These are phyloP conservation scores for Microcebus lehilahytsara DNA, from an alignment of 2,113 vertebrate species.

Conservation along the genomic window DNA sequence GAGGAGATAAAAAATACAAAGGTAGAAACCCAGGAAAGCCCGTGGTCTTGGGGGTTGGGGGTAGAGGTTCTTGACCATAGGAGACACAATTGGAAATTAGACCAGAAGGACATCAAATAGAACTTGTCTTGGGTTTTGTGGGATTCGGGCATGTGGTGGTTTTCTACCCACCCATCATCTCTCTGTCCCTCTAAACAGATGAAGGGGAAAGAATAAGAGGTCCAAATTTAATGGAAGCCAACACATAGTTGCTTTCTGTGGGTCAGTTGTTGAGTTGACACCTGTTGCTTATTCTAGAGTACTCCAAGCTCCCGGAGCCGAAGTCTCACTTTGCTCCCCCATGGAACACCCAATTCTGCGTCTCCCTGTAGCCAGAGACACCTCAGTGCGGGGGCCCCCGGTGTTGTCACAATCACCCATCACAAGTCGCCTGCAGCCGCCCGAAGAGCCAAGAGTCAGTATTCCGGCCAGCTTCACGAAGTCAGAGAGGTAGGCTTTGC, in stretches of 20 bases:
- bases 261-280: constrained; percentile 66
- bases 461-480: constrained; percentile 91
- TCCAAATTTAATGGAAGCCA: not conserved
- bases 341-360: constrained; percentile 88
- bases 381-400: constrained; percentile 83
- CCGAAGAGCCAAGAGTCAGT: constrained; percentile 90
- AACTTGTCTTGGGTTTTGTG: not conserved
- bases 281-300: constrained; percentile 86
- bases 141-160: not conserved
- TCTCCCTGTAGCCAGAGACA: constrained; percentile 92
- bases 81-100: not conserved
- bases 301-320: constrained; percentile 90
- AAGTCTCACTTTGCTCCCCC: constrained; percentile 92
- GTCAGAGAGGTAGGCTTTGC: constrained; percentile 93
- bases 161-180: rapidly evolving
- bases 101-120: not conserved
- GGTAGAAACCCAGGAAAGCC: not conserved
- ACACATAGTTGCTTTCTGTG: not conserved
- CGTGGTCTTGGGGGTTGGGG: not conserved
- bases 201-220: not conserved
- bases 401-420: constrained; percentile 94
- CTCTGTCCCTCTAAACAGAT: not conserved
- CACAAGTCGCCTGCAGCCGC: constrained; percentile 97
- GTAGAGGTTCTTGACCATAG: not conserved
- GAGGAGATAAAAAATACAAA: not conserved